Percentiles rank a stretch among this genome's conserved stretches.
Evolutionary conservation across 2,113 vertebrate genomes (phyloP).

Genomic region (Rissa tridactyla): DNA sequence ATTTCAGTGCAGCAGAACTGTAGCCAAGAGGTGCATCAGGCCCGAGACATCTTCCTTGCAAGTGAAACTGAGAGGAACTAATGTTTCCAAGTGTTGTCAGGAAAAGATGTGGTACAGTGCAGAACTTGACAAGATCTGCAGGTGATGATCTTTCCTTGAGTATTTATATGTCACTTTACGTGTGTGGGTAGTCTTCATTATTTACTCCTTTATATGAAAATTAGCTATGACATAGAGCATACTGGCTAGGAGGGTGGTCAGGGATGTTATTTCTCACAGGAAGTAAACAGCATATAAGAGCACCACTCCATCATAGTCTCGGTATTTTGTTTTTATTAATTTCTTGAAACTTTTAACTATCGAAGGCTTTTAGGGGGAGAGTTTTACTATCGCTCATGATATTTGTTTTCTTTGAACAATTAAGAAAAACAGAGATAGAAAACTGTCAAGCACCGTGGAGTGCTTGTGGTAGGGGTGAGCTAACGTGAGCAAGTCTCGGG

Average conservation of each 20-base stretch:
- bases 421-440: background rate
- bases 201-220: background rate
- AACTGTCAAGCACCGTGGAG: background rate
- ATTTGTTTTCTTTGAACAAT: background rate
- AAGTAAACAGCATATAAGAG: background rate
- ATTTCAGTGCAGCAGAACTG: background rate
- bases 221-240: background rate
- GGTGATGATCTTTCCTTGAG: background rate
- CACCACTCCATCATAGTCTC: background rate
- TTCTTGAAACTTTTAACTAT: background rate
- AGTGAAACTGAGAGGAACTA: background rate
- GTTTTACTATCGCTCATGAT: background rate
- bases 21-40: background rate
- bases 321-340: background rate
- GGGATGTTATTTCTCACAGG: background rate
- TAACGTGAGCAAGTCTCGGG: background rate
- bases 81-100: background rate
- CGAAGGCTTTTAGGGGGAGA: background rate
- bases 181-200: background rate
- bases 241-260: background rate
- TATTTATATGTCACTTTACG: background rate
- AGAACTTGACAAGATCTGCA: background rate
- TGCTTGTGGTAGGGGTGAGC: background rate
- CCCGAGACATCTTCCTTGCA: background rate
- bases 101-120: background rate